These are phyloP conservation scores for Pyrrhosoma nymphula DNA, from an alignment of 2,888 invertebrate species.

Conservation along the genomic window DNA sequence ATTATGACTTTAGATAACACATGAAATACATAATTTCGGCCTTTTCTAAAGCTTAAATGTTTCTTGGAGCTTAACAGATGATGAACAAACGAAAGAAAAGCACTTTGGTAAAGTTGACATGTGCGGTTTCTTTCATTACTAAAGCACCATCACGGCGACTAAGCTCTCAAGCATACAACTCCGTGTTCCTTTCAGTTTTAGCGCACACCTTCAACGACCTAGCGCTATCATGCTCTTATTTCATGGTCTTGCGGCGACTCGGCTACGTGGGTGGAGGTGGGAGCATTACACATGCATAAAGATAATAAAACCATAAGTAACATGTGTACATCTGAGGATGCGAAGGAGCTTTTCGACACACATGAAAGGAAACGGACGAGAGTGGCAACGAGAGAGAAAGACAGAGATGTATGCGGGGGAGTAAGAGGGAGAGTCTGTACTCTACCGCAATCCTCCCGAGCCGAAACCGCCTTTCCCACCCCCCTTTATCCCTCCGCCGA, in stretches of 20 bases:
- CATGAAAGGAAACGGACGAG: not conserved
- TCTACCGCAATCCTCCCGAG: not conserved
- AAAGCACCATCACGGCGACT: too few relatives aligned
- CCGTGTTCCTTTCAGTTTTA: not conserved
- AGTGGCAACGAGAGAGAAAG: not conserved
- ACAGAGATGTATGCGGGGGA: not conserved
- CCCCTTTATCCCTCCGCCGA: too few relatives aligned
- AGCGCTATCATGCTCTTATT: not conserved
- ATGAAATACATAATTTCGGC: too few relatives aligned
- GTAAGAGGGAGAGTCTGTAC: not conserved
- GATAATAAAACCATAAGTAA: not conserved
- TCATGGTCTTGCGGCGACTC: not conserved
- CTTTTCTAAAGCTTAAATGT: too few relatives aligned
- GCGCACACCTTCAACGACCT: not conserved
- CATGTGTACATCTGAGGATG: not conserved
- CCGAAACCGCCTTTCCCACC: not conserved
- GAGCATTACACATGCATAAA: not conserved
- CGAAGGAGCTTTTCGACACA: not conserved
- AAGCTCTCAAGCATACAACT: too few relatives aligned
- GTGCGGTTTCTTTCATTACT: too few relatives aligned
- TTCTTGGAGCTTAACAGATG: too few relatives aligned
- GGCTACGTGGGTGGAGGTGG: not conserved
- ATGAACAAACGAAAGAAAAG: too few relatives aligned
- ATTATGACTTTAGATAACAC: too few relatives aligned
- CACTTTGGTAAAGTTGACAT: too few relatives aligned